Evolutionary conservation across 2,113 vertebrate species (phyloP).

Genomic region (Callipepla squamata): DNA sequence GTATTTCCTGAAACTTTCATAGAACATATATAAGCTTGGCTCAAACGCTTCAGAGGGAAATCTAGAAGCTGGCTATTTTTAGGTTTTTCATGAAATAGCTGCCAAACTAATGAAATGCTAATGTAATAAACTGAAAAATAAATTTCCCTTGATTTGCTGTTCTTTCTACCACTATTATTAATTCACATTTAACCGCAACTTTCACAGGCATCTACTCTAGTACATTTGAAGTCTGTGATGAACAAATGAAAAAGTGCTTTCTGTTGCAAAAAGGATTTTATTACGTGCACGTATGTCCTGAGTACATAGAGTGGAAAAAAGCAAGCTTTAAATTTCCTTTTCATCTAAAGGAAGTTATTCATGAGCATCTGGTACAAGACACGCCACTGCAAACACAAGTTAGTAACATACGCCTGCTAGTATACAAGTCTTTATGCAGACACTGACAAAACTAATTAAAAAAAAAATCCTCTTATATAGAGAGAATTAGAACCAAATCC

Average conservation of each 20-base stretch:
- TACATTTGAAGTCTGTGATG: background rate
- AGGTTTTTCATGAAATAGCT: background rate
- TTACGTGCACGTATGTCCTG: background rate
- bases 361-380: background rate
- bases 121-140: background rate
- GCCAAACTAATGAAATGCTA: background rate
- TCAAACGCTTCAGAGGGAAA: background rate
- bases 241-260: background rate
- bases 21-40: background rate
- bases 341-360: background rate
- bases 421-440: background rate
- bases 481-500: background rate
- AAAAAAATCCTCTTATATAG: background rate
- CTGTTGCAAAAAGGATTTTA: background rate
- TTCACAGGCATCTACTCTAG: background rate
- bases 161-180: background rate
- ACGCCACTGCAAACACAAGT: background rate
- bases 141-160: background rate
- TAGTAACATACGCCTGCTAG: background rate
- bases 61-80: background rate
- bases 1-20: background rate
- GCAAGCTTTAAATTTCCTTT: background rate
- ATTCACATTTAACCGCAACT: background rate
- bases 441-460: slow-evolving; percentile 11
- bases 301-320: background rate